A percentile compares a stretch with the other conserved stretches of the same genome.
These are phyloP conservation scores for Scotopteryx bipunctaria DNA, from an alignment of 2,888 invertebrate species.

Conservation along the genomic window DNA sequence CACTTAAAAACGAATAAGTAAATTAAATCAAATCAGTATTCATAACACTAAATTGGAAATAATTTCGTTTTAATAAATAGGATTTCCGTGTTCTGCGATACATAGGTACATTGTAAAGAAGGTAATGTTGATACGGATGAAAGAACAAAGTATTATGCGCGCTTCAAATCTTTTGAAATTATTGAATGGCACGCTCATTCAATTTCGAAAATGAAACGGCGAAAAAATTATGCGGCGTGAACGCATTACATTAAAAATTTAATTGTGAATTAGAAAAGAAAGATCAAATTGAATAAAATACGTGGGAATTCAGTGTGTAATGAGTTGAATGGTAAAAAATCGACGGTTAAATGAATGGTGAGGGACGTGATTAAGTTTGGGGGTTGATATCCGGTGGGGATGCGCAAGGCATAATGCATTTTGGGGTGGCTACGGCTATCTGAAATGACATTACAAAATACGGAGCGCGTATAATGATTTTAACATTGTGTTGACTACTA, in stretches of 20 bases:
- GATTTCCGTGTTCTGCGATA: no score
- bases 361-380: constrained; percentile 73
- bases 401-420: constrained; percentile 75
- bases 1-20: no score
- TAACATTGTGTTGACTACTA: constrained; percentile 6
- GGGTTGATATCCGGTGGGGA: constrained; percentile 76
- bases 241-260: constrained; percentile 73
- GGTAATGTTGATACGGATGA: not conserved
- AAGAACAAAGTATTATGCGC: constrained; percentile 48
- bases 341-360: constrained; percentile 60
- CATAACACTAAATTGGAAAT: no score
- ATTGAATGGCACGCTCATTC: constrained; percentile 53
- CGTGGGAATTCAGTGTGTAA: constrained; percentile 78
- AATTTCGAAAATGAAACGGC: constrained; percentile 59
- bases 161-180: constrained; percentile 57
- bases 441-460: constrained; percentile 17
- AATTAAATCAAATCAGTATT: constrained; percentile 10
- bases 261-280: constrained; percentile 68
- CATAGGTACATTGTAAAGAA: no score
- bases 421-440: constrained; percentile 38
- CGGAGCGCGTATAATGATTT: constrained; percentile 18
- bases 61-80: no score
- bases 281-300: constrained; percentile 58
- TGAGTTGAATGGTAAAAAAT: constrained; percentile 67
- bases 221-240: constrained; percentile 79